Conservation (phyloP, 2,797 vertebrate genomes). For the Furcifer pardalis region DNA sequence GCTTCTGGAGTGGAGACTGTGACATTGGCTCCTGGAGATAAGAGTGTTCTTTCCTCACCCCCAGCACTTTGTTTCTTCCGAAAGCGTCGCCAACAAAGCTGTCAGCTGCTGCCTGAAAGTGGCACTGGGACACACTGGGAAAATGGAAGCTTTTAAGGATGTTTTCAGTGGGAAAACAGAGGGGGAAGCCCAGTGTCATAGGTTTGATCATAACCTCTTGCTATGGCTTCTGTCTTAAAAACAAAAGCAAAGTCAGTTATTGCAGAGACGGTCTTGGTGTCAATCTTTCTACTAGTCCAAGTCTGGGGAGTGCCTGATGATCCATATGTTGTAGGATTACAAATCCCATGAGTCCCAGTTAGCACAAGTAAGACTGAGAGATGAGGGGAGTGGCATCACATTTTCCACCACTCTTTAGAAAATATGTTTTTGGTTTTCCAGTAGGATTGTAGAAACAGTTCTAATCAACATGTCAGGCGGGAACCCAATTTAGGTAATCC, state of each 20-base stretch:
- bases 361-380: neutral
- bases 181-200: neutral
- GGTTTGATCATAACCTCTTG: neutral
- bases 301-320: neutral
- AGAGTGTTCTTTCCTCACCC: neutral
- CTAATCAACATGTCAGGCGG: neutral
- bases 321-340: neutral
- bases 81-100: neutral
- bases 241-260: neutral
- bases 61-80: neutral
- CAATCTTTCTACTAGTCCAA: neutral
- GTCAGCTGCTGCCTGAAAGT: neutral
- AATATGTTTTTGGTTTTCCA: slow-evolving; percentile 50
- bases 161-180: neutral
- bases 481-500: neutral
- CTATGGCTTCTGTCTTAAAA: neutral
- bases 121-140: neutral
- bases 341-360: neutral
- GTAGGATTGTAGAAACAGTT: slow-evolving; percentile 25
- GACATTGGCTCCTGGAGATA: too few relatives aligned
- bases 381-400: neutral
- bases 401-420: slow-evolving; percentile 34
- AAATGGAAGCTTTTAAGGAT: neutral
- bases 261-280: neutral
- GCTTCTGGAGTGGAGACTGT: too few relatives aligned